Percentiles rank a stretch among this genome's conserved stretches.
These are phyloP conservation scores for Tachina fera DNA, from an alignment of 2,888 invertebrate species.

Conservation along the genomic window DNA sequence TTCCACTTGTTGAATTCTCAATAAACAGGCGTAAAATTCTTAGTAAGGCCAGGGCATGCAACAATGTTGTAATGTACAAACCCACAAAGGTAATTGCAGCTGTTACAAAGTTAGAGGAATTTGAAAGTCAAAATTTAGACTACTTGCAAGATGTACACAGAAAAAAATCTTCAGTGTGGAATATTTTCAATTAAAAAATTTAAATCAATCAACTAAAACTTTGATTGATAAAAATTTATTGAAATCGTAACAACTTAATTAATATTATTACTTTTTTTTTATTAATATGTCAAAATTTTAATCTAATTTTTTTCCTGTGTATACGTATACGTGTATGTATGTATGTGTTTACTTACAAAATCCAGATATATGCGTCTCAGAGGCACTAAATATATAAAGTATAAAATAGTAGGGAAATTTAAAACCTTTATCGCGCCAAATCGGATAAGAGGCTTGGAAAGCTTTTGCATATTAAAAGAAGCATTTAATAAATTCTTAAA, in stretches of 20 bases:
- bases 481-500: not conserved
- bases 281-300: no score
- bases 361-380: slow-evolving; percentile 44
- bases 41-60: slow-evolving; percentile 63
- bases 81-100: slow-evolving; percentile 64
- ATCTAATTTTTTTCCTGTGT: not conserved
- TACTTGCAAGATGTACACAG: no score
- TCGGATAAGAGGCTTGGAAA: slow-evolving; percentile 54
- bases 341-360: slow-evolving; percentile 45
- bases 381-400: slow-evolving; percentile 43
- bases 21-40: slow-evolving; percentile 57
- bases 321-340: not conserved
- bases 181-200: no score
- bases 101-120: not conserved
- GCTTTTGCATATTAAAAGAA: slow-evolving; percentile 35
- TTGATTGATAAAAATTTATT: no score
- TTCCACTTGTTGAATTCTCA: slow-evolving; percentile 45
- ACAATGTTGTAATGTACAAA: slow-evolving; percentile 45
- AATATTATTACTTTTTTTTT: no score
- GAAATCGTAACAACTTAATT: no score
- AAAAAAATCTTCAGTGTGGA: no score
- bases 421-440: slow-evolving; percentile 54
- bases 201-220: no score
- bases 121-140: not conserved
- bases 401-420: slow-evolving; percentile 59